Conservation (phyloP, 2,113 vertebrate genomes). For the Echinops telfairi region DNA sequence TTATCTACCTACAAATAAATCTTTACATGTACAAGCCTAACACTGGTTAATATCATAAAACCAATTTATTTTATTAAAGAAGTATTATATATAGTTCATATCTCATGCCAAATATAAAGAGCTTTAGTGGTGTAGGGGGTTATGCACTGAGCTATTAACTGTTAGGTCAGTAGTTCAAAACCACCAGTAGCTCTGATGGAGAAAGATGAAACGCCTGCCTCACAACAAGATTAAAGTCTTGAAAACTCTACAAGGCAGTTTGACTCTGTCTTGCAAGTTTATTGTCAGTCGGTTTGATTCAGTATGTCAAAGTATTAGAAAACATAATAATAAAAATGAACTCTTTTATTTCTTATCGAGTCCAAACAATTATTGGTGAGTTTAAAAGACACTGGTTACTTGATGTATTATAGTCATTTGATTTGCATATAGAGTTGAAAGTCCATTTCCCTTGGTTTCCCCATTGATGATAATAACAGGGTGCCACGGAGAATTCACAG, state of each 20-base stretch:
- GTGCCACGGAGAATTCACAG: background rate
- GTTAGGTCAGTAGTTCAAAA: no score
- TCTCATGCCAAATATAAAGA: no score
- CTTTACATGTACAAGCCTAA: background rate
- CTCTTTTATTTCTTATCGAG: background rate
- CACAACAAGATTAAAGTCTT: no score
- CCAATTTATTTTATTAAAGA: background rate
- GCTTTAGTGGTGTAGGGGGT: no score
- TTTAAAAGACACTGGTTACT: no score
- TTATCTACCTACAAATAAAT: constrained; percentile 9
- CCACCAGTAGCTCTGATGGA: no score
- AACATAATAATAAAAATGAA: constrained; percentile 36
- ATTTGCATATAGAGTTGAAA: constrained; percentile 33
- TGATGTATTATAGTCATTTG: background rate
- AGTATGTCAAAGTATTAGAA: background rate
- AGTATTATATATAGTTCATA: background rate
- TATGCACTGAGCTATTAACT: no score
- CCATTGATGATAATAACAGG: constrained; percentile 20
- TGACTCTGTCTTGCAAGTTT: no score
- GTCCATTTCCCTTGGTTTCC: constrained; percentile 6
- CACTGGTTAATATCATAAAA: constrained; percentile 39
- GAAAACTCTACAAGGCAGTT: no score
- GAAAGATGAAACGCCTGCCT: no score
- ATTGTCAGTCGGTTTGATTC: no score
- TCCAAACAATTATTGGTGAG: background rate